Percentiles rank a stretch among this genome's conserved stretches.
Evolutionary conservation across 2,888 invertebrate genomes (phyloP).

Genomic region (Luperina testacea): DNA sequence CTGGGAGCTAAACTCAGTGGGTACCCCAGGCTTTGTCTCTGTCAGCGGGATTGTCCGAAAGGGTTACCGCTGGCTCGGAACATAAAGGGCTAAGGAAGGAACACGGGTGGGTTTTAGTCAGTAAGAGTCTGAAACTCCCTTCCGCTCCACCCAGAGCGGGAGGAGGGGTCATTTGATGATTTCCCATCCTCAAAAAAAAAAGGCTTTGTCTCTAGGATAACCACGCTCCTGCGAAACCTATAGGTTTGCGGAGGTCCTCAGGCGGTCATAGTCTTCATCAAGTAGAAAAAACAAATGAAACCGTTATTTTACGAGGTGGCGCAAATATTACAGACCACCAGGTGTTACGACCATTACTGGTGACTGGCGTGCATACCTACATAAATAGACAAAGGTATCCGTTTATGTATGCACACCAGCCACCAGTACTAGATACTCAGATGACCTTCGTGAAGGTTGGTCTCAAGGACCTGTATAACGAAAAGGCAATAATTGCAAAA

Average conservation of each 20-base stretch:
- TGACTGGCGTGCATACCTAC: too few relatives aligned
- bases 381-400: too few relatives aligned
- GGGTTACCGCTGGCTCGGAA: too few relatives aligned
- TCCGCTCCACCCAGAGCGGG: too few relatives aligned
- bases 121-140: too few relatives aligned
- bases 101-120: too few relatives aligned
- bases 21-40: background rate
- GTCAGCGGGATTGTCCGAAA: too few relatives aligned
- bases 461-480: background rate
- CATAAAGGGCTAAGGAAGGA: too few relatives aligned
- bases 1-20: too few relatives aligned
- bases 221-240: too few relatives aligned
- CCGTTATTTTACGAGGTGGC: slow-evolving; percentile 1
- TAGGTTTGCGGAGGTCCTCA: background rate
- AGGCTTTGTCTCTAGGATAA: background rate
- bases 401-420: slow-evolving; percentile 13
- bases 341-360: background rate
- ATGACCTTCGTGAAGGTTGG: slow-evolving; percentile 9
- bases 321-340: background rate
- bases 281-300: background rate
- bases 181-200: too few relatives aligned
- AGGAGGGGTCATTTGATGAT: too few relatives aligned
- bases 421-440: background rate
- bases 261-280: background rate
- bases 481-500: background rate